A percentile compares a stretch with the other conserved stretches of the same genome.
Conservation (phyloP, 2,113 vertebrate genomes). For the Galeopterus variegatus region DNA sequence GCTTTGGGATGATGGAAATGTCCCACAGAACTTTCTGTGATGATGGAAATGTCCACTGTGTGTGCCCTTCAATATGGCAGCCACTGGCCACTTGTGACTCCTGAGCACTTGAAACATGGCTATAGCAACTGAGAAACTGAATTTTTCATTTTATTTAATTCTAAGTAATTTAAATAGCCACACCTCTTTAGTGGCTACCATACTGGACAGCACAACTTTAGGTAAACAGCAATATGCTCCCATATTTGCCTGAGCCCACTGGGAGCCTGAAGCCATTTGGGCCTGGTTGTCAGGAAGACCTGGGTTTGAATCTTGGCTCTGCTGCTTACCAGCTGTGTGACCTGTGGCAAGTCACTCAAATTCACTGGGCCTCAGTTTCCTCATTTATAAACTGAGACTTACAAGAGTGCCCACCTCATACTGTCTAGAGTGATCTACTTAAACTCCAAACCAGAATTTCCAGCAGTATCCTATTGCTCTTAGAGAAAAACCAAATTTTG, state of each 20-base stretch:
- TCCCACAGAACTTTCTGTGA: not conserved
- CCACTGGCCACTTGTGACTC: no score
- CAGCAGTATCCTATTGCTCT: not conserved
- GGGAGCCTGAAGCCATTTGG: not conserved
- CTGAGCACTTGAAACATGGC: not conserved
- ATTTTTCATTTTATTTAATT: not conserved
- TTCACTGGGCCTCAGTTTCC: not conserved
- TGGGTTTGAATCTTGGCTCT: not conserved
- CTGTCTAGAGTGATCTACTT: not conserved
- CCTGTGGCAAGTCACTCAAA: not conserved
- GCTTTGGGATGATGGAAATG: not conserved
- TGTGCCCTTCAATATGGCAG: fast-evolving
- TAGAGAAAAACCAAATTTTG: not conserved
- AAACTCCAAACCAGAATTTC: not conserved
- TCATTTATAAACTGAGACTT: not conserved
- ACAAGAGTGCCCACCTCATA: not conserved
- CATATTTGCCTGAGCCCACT: fast-evolving
- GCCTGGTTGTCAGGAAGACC: not conserved
- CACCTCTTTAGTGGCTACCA: fast-evolving
- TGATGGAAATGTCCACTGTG: not conserved
- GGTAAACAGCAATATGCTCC: not conserved
- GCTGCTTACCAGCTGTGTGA: not conserved
- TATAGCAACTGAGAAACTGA: fast-evolving
- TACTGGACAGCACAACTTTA: fast-evolving
- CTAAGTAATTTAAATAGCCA: not conserved